Evolutionary conservation across 1,140 invertebrate species (phyloP).

Genomic region (Brachionus sp.): DNA sequence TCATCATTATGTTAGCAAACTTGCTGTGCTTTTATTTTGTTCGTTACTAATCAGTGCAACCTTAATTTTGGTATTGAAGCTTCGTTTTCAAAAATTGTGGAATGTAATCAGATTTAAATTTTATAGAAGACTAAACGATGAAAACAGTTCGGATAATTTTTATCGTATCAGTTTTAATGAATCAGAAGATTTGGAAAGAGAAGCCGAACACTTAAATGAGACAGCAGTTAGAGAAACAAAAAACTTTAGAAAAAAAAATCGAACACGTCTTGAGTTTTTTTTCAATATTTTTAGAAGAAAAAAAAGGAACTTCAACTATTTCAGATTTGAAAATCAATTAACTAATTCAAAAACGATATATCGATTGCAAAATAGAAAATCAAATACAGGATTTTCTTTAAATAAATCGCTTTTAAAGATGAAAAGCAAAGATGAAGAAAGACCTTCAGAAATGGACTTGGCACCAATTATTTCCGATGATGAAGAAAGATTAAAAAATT

Average conservation of each 20-base stretch:
- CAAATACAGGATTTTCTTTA: not conserved
- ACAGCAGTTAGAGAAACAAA: not conserved
- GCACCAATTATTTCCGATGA: conserved; percentile 3
- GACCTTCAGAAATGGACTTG: not conserved
- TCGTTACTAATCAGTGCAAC: not conserved
- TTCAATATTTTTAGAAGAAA: not conserved
- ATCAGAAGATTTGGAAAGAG: not conserved
- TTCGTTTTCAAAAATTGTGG: conserved; percentile 6
- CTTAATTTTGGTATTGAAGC: not conserved
- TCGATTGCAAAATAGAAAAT: not conserved
- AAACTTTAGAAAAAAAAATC: not conserved
- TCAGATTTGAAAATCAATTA: not conserved
- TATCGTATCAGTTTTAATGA: not conserved
- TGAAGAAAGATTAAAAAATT: not conserved
- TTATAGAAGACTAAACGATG: not conserved
- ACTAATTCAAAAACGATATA: not conserved
- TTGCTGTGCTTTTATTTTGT: conserved; percentile 4
- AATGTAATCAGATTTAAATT: not conserved
- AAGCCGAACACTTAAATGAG: not conserved
- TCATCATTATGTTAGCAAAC: not conserved
- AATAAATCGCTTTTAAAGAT: not conserved
- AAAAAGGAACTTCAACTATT: not conserved
- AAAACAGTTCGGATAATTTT: not conserved
- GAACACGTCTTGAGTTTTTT: not conserved
- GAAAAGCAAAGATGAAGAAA: not conserved